Evolutionary conservation across 2,113 vertebrate species (phyloP), one percentile per base, ranked within the genome.

Genomic region (Dicentrarchus labrax): DNA sequence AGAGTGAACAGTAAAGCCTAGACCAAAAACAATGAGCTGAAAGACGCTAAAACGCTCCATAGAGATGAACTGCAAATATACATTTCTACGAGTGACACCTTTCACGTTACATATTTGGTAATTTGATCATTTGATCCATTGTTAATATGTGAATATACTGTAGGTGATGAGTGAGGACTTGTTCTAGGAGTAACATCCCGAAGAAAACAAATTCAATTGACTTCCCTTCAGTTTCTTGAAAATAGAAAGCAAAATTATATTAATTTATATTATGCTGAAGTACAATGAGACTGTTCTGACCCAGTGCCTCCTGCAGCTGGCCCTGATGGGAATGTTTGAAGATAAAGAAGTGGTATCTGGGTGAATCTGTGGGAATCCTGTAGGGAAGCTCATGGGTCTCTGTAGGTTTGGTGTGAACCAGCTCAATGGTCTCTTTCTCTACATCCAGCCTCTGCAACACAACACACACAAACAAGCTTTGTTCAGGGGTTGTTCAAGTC

Each of bases 321-420:
- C 97, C 98, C 91, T 99, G 97, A 0, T 99, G 96, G 0, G 96
- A 96, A 80, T 99, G 98, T 89, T 97, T 98, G 88, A 98, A 99
- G 66, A 98, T 88, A 91, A 99, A 99, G 92, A 99, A 98, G 93
- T 99, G 98, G 86, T 99, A 99, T 88, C 98, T 97, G 56, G 98
- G 97, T 0, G 97, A 94, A 76, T 99, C 98, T 41, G 95, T 95
- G 21, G 98, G 98, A 75, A 99, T 96, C 89, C 98, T 95, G 17
- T 94, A 94, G 8, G 98, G 97, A 81, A 99, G 96, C 71, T 99
- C 98, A 0, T 86, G 47, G 4, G 96, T 95, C 69, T 97, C 97
- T 0, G 98, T 99, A 72, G 97, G 96, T 82, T 95, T 96, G 0
- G 98, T 99, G 93, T 99, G 97, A 36, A 99, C 98, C 91, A 99